Conservation (phyloP, 2,113 vertebrate genomes). For the Hypanus sabinus region DNA sequence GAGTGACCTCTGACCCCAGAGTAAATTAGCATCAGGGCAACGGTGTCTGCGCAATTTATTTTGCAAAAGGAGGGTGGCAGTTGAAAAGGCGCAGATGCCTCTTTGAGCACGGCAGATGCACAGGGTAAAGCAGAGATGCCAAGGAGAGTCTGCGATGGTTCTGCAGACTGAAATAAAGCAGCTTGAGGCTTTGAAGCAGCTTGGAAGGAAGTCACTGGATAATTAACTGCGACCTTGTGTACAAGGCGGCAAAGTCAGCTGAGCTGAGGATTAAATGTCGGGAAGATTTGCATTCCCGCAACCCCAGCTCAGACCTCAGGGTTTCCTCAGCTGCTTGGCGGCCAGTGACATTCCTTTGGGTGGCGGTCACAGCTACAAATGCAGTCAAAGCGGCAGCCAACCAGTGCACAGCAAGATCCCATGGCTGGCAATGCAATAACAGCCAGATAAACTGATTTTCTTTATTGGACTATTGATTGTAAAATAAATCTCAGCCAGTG, state of each 20-base stretch:
- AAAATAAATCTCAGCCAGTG: not conserved
- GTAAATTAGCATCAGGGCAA: not conserved
- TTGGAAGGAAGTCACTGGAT: constrained; percentile 9
- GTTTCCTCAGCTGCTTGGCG: not conserved
- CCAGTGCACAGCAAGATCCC: not conserved
- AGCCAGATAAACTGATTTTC: not conserved
- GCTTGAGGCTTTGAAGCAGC: constrained; percentile 12
- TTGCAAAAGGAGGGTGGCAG: not conserved
- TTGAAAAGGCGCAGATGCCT: not conserved
- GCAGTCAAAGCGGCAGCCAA: not conserved
- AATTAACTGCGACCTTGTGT: constrained; percentile 26
- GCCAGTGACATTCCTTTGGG: not conserved
- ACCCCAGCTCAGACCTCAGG: not conserved
- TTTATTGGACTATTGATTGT: not conserved
- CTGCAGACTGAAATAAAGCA: not conserved
- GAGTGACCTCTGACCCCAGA: not conserved
- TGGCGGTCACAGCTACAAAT: not conserved
- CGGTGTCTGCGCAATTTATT: not conserved
- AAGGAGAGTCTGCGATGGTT: not conserved
- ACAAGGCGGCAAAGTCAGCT: constrained; percentile 2
- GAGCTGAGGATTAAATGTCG: not conserved
- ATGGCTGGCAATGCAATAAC: not conserved
- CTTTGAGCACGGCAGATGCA: not conserved
- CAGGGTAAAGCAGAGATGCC: not conserved
- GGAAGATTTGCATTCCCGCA: not conserved